Conservation (phyloP, 2,888 invertebrate genomes). For the Graphium colonna region DNA sequence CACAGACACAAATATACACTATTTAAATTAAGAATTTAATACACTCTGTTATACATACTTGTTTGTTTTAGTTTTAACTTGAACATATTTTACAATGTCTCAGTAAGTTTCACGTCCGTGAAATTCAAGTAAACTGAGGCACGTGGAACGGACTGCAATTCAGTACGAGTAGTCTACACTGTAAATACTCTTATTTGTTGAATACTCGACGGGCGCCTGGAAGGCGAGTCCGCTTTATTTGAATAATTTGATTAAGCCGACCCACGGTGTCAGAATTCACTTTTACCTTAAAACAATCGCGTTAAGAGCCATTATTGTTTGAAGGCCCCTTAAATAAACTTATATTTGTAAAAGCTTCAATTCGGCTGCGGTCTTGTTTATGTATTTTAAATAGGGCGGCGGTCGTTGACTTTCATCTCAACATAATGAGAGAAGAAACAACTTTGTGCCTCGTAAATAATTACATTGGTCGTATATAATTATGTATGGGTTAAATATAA, state of each 20-base stretch:
- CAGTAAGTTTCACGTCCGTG: slow-evolving; percentile 18
- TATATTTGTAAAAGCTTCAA: slow-evolving; percentile 14
- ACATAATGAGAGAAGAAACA: not conserved
- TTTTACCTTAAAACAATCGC: slow-evolving; percentile 30
- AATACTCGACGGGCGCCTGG: slow-evolving; percentile 56
- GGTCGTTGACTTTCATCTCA: not conserved
- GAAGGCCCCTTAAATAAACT: slow-evolving; percentile 1
- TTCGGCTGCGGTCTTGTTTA: slow-evolving; percentile 6
- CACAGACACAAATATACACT: no score
- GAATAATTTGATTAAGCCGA: slow-evolving; percentile 70
- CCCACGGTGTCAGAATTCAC: slow-evolving; percentile 31
- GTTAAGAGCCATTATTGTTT: slow-evolving; percentile 16
- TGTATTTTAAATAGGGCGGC: not conserved
- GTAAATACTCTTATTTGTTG: slow-evolving; percentile 48
- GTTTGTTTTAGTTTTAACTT: not conserved
- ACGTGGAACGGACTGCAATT: slow-evolving; percentile 42
- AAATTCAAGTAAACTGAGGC: slow-evolving; percentile 22
- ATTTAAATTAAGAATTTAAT: no score
- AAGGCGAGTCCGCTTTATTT: slow-evolving; percentile 63
- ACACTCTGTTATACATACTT: no score
- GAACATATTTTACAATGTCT: slow-evolving; percentile 14
- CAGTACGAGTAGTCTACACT: slow-evolving; percentile 38
- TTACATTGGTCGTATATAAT: not conserved
- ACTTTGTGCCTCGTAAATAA: not conserved
- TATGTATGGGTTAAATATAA: no score